Percentiles rank a stretch among this genome's conserved stretches.
phyloP scores from a whole-genome alignment of 2,888 invertebrate genomes.

The Terebella lapidaria region DNA sequence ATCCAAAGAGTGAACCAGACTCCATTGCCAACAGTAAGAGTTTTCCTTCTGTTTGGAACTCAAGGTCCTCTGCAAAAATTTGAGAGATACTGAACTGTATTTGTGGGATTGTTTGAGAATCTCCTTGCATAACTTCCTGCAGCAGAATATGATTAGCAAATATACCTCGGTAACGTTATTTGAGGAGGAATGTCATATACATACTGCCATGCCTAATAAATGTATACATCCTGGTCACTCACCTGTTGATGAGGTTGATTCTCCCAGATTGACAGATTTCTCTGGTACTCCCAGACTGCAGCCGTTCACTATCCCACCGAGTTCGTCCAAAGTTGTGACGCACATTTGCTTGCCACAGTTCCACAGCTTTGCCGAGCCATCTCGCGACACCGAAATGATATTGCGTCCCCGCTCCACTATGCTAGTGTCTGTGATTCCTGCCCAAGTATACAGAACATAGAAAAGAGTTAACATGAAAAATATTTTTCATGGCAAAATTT shows the following conservation, averaged over 20 bases:
- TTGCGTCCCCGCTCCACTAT: constrained; percentile 68
- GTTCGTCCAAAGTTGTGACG: constrained; percentile 56
- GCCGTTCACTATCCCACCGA: constrained; percentile 59
- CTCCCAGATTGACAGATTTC: not conserved
- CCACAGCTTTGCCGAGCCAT: constrained; percentile 68
- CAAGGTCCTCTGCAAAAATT: constrained; percentile 54
- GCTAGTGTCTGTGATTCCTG: constrained; percentile 61
- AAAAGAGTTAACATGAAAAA: not conserved
- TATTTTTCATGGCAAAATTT: not conserved
- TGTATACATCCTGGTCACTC: too few species aligned
- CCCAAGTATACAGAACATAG: too few species aligned
- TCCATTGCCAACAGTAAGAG: constrained; percentile 63
- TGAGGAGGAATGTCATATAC: too few species aligned
- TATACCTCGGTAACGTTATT: too few species aligned
- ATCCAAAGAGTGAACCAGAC: constrained; percentile 59
- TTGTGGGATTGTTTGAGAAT: too few species aligned
- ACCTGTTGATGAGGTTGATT: too few species aligned
- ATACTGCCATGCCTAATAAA: too few species aligned
- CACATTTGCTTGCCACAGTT: constrained; percentile 64
- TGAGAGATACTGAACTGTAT: too few species aligned
- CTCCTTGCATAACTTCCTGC: too few species aligned
- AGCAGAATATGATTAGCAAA: too few species aligned
- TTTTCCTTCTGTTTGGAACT: constrained; percentile 64
- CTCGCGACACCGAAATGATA: constrained; percentile 67
- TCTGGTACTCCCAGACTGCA: not conserved